Evolutionary conservation across 2,113 vertebrate species (phyloP), one percentile per base, ranked within the genome.

Genomic region (Amblyopsis rosae): DNA sequence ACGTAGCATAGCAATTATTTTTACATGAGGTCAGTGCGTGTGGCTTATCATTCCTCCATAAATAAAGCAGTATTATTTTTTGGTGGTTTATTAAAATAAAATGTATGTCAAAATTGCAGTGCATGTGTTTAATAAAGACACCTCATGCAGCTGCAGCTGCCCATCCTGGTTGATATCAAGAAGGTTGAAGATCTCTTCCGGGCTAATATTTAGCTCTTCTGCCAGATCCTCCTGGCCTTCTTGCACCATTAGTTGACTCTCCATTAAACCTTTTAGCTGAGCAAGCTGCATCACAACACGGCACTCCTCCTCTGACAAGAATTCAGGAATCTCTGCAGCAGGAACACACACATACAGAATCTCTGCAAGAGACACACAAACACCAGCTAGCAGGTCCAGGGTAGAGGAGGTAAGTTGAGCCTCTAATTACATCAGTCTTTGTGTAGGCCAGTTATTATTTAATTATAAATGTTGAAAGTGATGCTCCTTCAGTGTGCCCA

Each of bases 131-230:
- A 6, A 41, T 8, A 41, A 8, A 41, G 35, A 41, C 80, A 98
- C 97, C 96, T 98, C 97, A 57, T 94, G 95, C 45, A 97, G 94
- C 86, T 99, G 96, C 84, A 99, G 82, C 79, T 92, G 96, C 67
- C 95, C 96, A 17, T 99, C 97, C 45, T 91, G 97, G 89, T 98
- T 98, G 86, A 96, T 95, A 77, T 99, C 97, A 51, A 99, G 91
- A 46, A 99, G 94, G 89, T 90, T 97, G 87, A 98, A 99, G 86
- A 99, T 95, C 85, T 99, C 97, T 76, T 95, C 92, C 61, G 95
- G 94, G 84, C 94, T 97, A 81, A 99, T 92, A 82, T 97, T 95
- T 7, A 98, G 92, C 74, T 94, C 91, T 86, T 95, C 95, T 82
- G 94, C 92, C 51, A 95, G 93, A 70, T 98, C 96, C 49, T 98